phyloP scores from a whole-genome alignment of 1,140 invertebrate genomes.

The Drosophila burlai region DNA sequence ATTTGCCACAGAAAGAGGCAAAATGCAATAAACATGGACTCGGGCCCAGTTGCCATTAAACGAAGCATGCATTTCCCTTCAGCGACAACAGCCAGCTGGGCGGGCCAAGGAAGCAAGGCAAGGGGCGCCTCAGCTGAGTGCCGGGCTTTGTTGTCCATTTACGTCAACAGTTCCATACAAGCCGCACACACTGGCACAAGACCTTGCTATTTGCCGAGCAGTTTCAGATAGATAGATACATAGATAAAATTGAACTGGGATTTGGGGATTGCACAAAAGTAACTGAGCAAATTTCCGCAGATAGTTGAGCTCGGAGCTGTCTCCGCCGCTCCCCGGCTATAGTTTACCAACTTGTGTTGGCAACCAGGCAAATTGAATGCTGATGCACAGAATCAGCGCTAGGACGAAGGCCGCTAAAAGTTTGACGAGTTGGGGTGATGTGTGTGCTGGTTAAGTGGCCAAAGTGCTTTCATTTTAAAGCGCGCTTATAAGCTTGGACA shows the following conservation, averaged over 20 bases:
- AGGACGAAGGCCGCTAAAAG: conserved; percentile 32
- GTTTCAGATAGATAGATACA: conserved; percentile 81
- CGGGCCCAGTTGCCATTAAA: conserved; percentile 62
- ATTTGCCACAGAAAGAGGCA: conserved; percentile 42
- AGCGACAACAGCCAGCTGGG: conserved; percentile 22
- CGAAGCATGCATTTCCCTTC: conserved; percentile 67
- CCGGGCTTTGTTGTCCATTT: conserved; percentile 80
- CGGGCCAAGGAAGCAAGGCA: conserved; percentile 48
- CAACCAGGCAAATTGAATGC: conserved; percentile 73
- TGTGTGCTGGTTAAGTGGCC: conserved; percentile 50
- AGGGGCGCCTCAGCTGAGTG: conserved; percentile 59
- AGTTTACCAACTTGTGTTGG: conserved; percentile 36
- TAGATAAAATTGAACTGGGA: conserved; percentile 83
- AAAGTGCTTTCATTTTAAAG: conserved; percentile 53
- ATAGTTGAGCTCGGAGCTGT: conserved; percentile 64
- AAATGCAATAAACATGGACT: conserved; percentile 75
- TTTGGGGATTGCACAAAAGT: conserved; percentile 82
- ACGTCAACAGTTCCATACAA: conserved; percentile 79
- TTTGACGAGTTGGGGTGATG: conserved; percentile 36
- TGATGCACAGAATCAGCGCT: conserved; percentile 50
- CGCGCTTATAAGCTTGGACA: conserved; percentile 41
- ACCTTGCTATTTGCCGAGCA: conserved; percentile 72
- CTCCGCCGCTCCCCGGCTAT: conserved; percentile 3
- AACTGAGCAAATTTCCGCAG: conserved; percentile 83
- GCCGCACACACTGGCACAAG: conserved; percentile 35